Base-by-base conservation (phyloP, 2,888 invertebrate species). In the Tenthredo mesomela region DNA sequence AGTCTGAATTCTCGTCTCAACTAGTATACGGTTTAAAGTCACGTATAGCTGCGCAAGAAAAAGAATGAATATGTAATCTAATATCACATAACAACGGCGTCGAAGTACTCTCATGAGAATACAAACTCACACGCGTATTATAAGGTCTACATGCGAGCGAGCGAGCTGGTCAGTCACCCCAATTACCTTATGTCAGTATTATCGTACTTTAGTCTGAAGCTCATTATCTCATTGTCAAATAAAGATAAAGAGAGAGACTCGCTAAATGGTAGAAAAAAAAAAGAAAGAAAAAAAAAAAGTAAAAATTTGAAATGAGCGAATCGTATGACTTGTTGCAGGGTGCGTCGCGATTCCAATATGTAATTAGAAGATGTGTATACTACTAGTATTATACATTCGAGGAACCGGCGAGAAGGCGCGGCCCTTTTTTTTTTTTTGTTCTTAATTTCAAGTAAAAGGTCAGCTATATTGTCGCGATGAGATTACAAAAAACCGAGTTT, bases 271-370 rank as follows among this genome's bases (percentile, higher is more conserved):
- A 61, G 1, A 4, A 61, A 10, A 25, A 12, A 21, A 15, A 25
- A 61, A 1, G n/a, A 61, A 2, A 10, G 21, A 6, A 21, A 21
- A n/a, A n/a, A n/a, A n/a, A n/a, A n/a, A n/a, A n/a, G n/a, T n/a
- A n/a, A n/a, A 61, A 25, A 61, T 9, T 61, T 4, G 4, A 61
- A 61, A 61, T 25, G 9, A 25, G 61, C 21, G 25, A 73, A 73
- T 61, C 61, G 25, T 21, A 58, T 25, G 61, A 4, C 25, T 21
- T 25, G 54, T 21, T 12, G 40, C 54, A 50, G 77, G 77, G 77
- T 29, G 77, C 77, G 77, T 77, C 77, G 50, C 33, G 33, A 29
- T 50, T 25, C 4, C 29, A 33, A 54, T 77, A 29, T 33, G 50
- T 50, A 77, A 25, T 50, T 50, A 18, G 0, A 21, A 73, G 6